Conservation (phyloP, 2,113 vertebrate genomes). For the Chinchilla lanigera region DNA sequence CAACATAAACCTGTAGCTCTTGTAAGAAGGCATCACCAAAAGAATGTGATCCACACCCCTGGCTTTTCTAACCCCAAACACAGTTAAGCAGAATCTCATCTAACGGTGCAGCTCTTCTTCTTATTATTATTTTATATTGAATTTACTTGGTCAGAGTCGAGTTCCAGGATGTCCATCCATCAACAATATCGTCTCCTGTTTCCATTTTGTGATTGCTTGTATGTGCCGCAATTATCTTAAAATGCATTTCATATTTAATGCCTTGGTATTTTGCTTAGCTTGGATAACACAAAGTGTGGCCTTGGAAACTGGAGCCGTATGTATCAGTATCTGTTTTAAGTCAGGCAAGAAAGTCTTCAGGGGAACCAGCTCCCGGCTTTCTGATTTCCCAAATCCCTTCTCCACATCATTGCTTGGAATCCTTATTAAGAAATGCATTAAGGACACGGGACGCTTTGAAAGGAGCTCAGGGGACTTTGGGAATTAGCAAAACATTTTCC, state of each 20-base stretch:
- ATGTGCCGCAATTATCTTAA: background rate
- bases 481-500: background rate
- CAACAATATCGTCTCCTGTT: rapidly evolving
- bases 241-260: background rate
- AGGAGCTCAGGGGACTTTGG: background rate
- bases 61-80: background rate
- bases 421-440: background rate
- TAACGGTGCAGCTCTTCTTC: too few relatives aligned
- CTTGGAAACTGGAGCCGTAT: rapidly evolving
- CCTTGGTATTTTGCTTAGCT: rapidly evolving
- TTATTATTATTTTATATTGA: too few relatives aligned
- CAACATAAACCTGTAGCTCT: rapidly evolving
- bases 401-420: background rate
- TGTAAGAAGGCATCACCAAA: background rate
- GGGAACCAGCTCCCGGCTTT: background rate
- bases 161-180: rapidly evolving
- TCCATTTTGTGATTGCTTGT: background rate
- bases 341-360: rapidly evolving
- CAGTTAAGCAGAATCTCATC: too few relatives aligned
- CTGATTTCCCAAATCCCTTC: background rate
- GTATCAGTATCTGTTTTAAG: background rate
- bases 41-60: rapidly evolving
- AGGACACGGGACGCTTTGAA: background rate
- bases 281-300: too few relatives aligned
- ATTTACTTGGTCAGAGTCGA: background rate